phyloP scores from a whole-genome alignment of 1,140 invertebrate species.

The Chironomus striatipennis region DNA sequence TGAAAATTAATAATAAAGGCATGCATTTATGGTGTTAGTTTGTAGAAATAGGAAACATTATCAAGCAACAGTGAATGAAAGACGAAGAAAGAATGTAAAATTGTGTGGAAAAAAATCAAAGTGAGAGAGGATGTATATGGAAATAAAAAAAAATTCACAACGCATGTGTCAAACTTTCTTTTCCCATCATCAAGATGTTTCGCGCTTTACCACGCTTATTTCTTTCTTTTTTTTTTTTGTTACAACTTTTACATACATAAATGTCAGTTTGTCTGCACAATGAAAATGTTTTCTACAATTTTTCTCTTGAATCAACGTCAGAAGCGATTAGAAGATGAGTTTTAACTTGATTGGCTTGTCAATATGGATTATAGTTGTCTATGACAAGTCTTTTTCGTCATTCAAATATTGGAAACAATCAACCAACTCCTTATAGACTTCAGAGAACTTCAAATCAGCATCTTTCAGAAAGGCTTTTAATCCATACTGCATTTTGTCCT shows the following conservation, averaged over 20 bases:
- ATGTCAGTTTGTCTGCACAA: background rate
- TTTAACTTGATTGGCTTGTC: background rate
- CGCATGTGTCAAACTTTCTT: background rate
- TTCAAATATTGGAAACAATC: background rate
- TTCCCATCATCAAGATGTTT: background rate
- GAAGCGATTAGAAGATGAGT: too few species aligned
- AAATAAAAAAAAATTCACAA: conserved; percentile 14
- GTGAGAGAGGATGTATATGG: too few species aligned
- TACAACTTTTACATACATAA: background rate
- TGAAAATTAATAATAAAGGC: too few species aligned
- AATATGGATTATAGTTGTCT: background rate
- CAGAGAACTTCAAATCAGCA: background rate
- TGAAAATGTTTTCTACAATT: too few species aligned
- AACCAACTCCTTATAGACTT: background rate
- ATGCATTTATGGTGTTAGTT: background rate
- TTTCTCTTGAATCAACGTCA: too few species aligned
- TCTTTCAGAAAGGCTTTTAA: background rate
- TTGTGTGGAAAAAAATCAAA: background rate
- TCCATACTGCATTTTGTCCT: background rate
- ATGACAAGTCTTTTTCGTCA: background rate
- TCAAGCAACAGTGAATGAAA: conserved; percentile 12
- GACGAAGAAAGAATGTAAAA: background rate
- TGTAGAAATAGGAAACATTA: background rate
- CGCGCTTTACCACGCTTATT: background rate
- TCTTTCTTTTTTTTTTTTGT: too few species aligned